Percentiles rank a stretch among this genome's conserved stretches.
Evolutionary conservation across 2,113 vertebrate species (phyloP).

Genomic region (Antechinus flavipes): DNA sequence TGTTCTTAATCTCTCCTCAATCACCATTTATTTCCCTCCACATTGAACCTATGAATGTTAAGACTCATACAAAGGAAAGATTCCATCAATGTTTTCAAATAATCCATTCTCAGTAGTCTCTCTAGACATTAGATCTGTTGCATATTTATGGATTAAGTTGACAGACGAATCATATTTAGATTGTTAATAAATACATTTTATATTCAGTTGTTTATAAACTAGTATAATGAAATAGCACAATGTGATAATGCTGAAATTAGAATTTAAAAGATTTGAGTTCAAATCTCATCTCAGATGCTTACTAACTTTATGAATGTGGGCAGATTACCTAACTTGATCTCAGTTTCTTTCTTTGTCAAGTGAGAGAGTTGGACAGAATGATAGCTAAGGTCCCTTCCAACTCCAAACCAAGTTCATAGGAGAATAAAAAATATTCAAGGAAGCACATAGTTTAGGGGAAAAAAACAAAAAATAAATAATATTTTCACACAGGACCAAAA

Average conservation of each 20-base stretch:
- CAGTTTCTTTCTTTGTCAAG: not conserved
- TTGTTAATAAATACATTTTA: not conserved
- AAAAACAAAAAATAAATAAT: not conserved
- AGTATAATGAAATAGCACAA: not conserved
- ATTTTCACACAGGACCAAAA: not conserved
- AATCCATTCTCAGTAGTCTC: not conserved
- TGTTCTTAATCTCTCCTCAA: not conserved
- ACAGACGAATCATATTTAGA: not conserved
- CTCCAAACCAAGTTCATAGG: not conserved
- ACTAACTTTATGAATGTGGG: not conserved
- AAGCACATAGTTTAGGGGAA: not conserved
- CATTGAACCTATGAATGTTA: not conserved
- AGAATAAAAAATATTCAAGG: not conserved
- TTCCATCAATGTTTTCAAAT: not conserved
- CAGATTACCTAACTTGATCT: not conserved
- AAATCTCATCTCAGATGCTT: not conserved
- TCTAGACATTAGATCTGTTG: not conserved
- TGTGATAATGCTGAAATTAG: not conserved
- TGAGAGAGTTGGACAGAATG: not conserved
- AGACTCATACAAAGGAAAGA: not conserved
- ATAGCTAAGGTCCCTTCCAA: not conserved
- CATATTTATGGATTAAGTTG: not conserved
- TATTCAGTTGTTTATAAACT: not conserved
- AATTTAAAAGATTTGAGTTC: not conserved
- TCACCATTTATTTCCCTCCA: not conserved